phyloP scores from a whole-genome alignment of 2,888 invertebrate species.

The Eupithecia vulgata region DNA sequence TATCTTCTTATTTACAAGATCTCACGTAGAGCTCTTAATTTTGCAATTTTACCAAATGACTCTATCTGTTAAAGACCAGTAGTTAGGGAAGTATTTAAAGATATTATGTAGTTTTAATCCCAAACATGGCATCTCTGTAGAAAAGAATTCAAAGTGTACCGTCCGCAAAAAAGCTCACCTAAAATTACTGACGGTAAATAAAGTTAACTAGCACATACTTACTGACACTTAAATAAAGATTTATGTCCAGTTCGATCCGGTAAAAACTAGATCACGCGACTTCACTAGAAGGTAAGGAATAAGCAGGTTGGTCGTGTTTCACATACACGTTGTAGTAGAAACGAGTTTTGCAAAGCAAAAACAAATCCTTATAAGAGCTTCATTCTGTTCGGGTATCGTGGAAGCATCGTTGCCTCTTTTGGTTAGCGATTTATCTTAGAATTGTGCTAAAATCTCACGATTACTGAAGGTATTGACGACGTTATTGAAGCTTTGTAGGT shows the following conservation, averaged over 20 bases:
- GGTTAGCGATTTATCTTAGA: slow-evolving; percentile 13
- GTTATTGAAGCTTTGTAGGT: background rate
- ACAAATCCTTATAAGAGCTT: slow-evolving; percentile 43
- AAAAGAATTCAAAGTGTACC: slow-evolving; percentile 62
- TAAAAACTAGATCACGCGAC: slow-evolving; percentile 57
- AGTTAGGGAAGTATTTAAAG: slow-evolving; percentile 62
- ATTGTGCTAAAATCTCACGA: slow-evolving; percentile 13
- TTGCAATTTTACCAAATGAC: slow-evolving; percentile 70
- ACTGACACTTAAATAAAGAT: slow-evolving; percentile 65
- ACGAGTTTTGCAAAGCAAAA: slow-evolving; percentile 44
- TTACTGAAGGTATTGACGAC: background rate
- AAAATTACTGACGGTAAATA: slow-evolving; percentile 62
- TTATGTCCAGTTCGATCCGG: slow-evolving; percentile 53
- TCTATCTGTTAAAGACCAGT: slow-evolving; percentile 62
- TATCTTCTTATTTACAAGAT: background rate
- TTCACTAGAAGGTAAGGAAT: slow-evolving; percentile 41
- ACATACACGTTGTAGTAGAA: slow-evolving; percentile 35
- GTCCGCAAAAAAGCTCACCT: slow-evolving; percentile 61
- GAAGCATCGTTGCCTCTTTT: slow-evolving; percentile 21
- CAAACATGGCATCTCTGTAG: slow-evolving; percentile 64
- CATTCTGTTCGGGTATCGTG: slow-evolving; percentile 37
- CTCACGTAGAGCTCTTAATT: slow-evolving; percentile 50
- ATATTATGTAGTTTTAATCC: slow-evolving; percentile 55
- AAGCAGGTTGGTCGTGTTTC: slow-evolving; percentile 44
- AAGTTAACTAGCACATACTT: slow-evolving; percentile 62